A percentile compares a stretch with the other conserved stretches of the same genome.
Conservation (phyloP, 2,888 invertebrate genomes). For the Metellina segmentata region DNA sequence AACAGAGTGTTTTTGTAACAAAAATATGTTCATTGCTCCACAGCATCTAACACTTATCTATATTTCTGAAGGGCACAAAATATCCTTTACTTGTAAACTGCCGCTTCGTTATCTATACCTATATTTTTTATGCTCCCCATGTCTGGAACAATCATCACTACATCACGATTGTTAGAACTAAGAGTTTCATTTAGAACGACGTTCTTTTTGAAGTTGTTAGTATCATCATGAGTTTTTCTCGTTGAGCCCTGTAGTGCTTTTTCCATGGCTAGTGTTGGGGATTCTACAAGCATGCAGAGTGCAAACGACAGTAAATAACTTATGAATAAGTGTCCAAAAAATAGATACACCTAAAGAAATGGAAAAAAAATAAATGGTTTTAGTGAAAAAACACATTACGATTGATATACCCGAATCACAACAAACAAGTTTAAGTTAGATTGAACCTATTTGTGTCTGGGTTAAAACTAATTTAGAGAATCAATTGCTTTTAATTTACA, state of each 20-base stretch:
- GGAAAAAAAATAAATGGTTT: neutral
- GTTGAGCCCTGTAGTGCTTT: neutral
- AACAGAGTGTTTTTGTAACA: too few species aligned
- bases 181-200: neutral
- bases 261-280: conserved; percentile 1
- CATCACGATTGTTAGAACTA: neutral
- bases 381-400: neutral
- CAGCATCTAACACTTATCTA: too few species aligned
- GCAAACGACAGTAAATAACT: neutral
- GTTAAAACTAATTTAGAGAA: too few species aligned
- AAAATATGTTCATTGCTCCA: too few species aligned
- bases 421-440: too few species aligned
- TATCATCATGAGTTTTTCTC: neutral
- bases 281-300: neutral
- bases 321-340: neutral
- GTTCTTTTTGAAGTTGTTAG: neutral
- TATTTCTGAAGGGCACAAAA: too few species aligned
- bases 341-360: conserved; percentile 2
- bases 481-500: too few species aligned
- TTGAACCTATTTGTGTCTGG: too few species aligned
- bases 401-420: neutral
- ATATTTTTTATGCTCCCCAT: too few species aligned
- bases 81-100: neutral
- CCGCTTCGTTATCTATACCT: neutral
- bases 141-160: neutral